Percentiles rank a stretch among this genome's conserved stretches.
phyloP scores from a whole-genome alignment of 2,113 vertebrate species.

The Misgurnus mizolepis region DNA sequence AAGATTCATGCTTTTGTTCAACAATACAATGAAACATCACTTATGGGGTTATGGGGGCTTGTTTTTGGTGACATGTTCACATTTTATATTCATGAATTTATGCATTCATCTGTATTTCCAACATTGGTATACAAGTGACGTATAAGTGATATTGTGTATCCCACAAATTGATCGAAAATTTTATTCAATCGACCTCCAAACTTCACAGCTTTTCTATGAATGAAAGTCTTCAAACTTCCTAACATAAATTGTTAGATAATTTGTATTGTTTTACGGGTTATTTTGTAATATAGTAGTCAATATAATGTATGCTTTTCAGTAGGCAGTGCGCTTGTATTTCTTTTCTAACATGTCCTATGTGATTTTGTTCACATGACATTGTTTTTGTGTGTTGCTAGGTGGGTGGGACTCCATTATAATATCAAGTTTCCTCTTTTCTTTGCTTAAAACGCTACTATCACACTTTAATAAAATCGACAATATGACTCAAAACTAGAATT shows the following conservation, averaged over 20 bases:
- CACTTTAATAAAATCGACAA: conserved; percentile 11
- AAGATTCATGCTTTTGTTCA: conserved; percentile 38
- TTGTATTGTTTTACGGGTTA: no score
- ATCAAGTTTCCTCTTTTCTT: conserved; percentile 32
- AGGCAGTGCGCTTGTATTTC: background rate
- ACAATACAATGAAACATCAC: conserved; percentile 34
- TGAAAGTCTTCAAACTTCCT: no score
- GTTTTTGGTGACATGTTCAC: background rate
- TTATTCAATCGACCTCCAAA: no score
- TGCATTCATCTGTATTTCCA: no score
- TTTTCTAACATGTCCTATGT: background rate
- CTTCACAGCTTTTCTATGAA: no score
- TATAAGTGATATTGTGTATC: no score
- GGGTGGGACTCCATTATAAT: conserved; percentile 45
- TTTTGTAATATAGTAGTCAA: no score
- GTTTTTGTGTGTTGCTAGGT: conserved; percentile 49
- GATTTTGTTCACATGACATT: conserved; percentile 20
- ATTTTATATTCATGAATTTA: background rate
- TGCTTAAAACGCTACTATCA: conserved; percentile 23
- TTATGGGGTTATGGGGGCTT: background rate
- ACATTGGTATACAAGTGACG: no score
- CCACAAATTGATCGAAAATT: no score
- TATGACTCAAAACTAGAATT: background rate
- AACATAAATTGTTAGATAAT: no score
- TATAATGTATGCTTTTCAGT: no score